A percentile compares a stretch with the other conserved stretches of the same genome.
Conservation (phyloP, 2,888 invertebrate genomes). For the Macrophya annulata region DNA sequence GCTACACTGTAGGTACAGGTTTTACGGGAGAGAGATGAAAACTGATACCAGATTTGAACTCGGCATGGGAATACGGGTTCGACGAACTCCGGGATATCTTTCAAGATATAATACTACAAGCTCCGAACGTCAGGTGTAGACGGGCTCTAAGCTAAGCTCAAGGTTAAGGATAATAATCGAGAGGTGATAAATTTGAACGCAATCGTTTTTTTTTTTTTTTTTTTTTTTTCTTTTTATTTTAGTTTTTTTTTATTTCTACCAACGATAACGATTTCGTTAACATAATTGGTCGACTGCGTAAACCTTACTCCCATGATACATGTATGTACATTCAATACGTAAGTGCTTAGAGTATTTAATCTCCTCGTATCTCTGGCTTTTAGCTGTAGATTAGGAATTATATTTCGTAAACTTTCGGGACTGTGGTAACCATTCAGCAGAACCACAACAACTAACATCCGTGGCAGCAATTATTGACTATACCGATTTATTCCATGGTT, state of each 20-base stretch:
- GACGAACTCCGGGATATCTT: conserved; percentile 47
- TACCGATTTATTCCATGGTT: background rate
- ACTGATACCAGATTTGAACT: conserved; percentile 51
- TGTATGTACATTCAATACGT: no score
- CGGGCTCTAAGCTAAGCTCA: conserved; percentile 27
- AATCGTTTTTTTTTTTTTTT: conserved; percentile 17
- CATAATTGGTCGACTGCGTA: conserved; percentile 26
- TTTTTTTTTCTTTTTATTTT: no score
- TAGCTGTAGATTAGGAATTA: background rate
- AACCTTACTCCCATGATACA: background rate
- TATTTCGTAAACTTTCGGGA: background rate
- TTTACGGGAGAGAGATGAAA: conserved; percentile 51
- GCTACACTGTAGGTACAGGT: conserved; percentile 44
- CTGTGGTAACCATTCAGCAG: background rate
- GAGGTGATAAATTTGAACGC: conserved; percentile 50
- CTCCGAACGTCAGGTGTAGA: conserved; percentile 50
- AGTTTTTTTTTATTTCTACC: background rate
- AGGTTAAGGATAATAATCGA: conserved; percentile 51
- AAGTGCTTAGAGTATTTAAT: conserved; percentile 4
- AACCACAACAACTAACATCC: background rate
- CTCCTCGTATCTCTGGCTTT: background rate
- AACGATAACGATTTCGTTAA: conserved; percentile 42
- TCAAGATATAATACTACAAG: conserved; percentile 47
- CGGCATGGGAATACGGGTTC: conserved; percentile 52
- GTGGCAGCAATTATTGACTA: background rate